phyloP scores from a whole-genome alignment of 1,140 invertebrate species.

The Trichonephila inaurata region DNA sequence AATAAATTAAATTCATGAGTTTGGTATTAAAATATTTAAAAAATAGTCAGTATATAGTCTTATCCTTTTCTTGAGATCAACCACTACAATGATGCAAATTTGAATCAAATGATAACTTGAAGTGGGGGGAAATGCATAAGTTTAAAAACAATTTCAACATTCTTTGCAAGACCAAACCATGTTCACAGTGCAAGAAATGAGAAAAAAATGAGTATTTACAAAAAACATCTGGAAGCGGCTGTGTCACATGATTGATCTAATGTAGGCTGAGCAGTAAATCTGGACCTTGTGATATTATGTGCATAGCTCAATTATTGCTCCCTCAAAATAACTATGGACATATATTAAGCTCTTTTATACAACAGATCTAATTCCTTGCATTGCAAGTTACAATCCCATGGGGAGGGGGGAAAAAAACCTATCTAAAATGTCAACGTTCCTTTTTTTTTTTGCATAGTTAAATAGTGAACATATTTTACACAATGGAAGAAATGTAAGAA shows the following conservation, averaged over 20 bases:
- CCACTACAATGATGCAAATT: slow-evolving; percentile 29
- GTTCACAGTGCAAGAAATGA: slow-evolving; percentile 57
- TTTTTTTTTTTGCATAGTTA: neutral
- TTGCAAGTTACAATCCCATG: slow-evolving; percentile 39
- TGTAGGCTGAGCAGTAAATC: slow-evolving; percentile 74
- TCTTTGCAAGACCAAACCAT: slow-evolving; percentile 36
- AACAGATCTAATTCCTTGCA: slow-evolving; percentile 51
- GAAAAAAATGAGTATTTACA: slow-evolving; percentile 68
- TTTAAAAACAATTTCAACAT: neutral
- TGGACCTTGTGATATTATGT: slow-evolving; percentile 43
- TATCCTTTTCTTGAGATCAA: slow-evolving; percentile 64
- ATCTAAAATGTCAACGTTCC: neutral
- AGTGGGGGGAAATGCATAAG: neutral
- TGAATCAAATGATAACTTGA: neutral
- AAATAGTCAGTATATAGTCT: slow-evolving; percentile 58
- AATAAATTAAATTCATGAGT: slow-evolving; percentile 61
- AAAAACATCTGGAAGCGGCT: slow-evolving; percentile 56
- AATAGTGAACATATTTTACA: neutral
- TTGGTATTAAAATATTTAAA: slow-evolving; percentile 70
- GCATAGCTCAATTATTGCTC: slow-evolving; percentile 75
- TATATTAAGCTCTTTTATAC: slow-evolving; percentile 71
- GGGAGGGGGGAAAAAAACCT: neutral
- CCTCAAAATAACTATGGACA: slow-evolving; percentile 68
- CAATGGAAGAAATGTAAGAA: neutral
- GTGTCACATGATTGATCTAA: slow-evolving; percentile 52